A percentile compares a stretch with the other conserved stretches of the same genome.
phyloP scores from a whole-genome alignment of 2,888 invertebrate species.

The Meganola albula region DNA sequence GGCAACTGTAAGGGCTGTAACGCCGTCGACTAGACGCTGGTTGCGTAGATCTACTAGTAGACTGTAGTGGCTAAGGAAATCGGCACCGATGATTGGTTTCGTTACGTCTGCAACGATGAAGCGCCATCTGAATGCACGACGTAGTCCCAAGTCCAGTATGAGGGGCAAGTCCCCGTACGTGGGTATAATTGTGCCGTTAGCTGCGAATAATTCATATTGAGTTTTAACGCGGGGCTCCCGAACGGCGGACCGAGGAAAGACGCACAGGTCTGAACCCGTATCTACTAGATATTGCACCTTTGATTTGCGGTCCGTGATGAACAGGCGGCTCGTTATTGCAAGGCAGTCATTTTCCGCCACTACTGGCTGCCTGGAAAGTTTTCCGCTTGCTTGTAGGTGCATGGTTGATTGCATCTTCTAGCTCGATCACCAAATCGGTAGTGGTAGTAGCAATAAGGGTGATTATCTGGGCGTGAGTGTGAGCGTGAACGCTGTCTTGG shows the following conservation, averaged over 20 bases:
- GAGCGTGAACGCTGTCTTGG: slow-evolving; percentile 8
- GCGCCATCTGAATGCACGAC: slow-evolving; percentile 29
- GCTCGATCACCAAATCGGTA: slow-evolving; percentile 9
- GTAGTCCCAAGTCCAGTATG: slow-evolving; percentile 14
- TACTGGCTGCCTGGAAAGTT: slow-evolving; percentile 16
- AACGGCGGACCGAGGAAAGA: slow-evolving; percentile 13
- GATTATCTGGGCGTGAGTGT: slow-evolving; percentile 8
- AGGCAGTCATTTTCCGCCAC: slow-evolving; percentile 11
- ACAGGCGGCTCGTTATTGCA: not conserved
- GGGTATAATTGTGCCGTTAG: slow-evolving; percentile 32
- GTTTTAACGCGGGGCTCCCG: slow-evolving; percentile 12
- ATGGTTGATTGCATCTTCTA: slow-evolving; percentile 12
- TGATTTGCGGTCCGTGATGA: slow-evolving; percentile 5
- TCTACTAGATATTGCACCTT: no score
- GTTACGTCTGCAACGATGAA: slow-evolving; percentile 38
- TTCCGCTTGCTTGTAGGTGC: slow-evolving; percentile 13
- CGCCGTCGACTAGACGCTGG: slow-evolving; percentile 9
- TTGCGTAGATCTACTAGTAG: slow-evolving; percentile 8
- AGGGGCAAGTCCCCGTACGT: slow-evolving; percentile 18
- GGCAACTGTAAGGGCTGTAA: slow-evolving; percentile 6
- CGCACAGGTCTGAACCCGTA: no score
- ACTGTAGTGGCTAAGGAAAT: slow-evolving; percentile 10
- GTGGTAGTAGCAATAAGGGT: slow-evolving; percentile 23
- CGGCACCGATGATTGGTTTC: slow-evolving; percentile 29
- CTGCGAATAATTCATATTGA: slow-evolving; percentile 31